phyloP scores from a whole-genome alignment of 2,797 vertebrate species.

The Odontamblyopus lacepedii region DNA sequence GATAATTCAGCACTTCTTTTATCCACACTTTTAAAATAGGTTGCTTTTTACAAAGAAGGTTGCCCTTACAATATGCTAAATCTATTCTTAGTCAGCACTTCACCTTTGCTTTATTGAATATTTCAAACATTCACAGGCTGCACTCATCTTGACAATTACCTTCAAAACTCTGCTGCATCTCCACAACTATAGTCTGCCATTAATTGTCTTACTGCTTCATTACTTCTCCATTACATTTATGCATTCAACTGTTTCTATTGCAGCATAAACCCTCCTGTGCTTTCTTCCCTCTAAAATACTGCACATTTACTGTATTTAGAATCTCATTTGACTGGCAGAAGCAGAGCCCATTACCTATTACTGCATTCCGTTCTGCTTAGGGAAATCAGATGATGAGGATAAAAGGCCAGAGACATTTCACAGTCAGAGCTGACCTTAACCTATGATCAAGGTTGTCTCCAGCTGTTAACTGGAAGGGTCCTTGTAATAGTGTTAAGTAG shows the following conservation, averaged over 20 bases:
- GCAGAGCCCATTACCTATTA: slow-evolving; percentile 26
- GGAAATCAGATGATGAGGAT: slow-evolving; percentile 34
- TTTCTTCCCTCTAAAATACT: slow-evolving; percentile 21
- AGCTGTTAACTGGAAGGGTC: background rate
- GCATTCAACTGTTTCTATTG: background rate
- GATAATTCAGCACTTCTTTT: slow-evolving; percentile 39
- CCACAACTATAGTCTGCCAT: background rate
- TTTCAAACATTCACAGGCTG: slow-evolving; percentile 11
- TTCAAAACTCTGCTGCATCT: background rate
- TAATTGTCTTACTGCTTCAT: background rate
- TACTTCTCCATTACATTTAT: background rate
- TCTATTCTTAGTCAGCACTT: slow-evolving; percentile 42
- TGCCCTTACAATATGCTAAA: slow-evolving; percentile 37
- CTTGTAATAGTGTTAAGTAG: background rate
- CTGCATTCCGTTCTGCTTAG: slow-evolving; percentile 15
- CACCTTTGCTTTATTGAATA: slow-evolving; percentile 13
- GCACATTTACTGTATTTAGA: slow-evolving; percentile 37
- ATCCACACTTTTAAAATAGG: slow-evolving; percentile 45
- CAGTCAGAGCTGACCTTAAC: slow-evolving; percentile 20
- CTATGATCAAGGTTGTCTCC: slow-evolving; percentile 13
- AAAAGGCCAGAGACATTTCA: slow-evolving; percentile 26
- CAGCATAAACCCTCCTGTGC: slow-evolving; percentile 30
- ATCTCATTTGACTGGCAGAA: slow-evolving; percentile 55
- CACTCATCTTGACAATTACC: slow-evolving; percentile 29
- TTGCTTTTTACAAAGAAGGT: slow-evolving; percentile 47